phyloP scores from a whole-genome alignment of 2,113 vertebrate species.

The Crypturellus undulatus region DNA sequence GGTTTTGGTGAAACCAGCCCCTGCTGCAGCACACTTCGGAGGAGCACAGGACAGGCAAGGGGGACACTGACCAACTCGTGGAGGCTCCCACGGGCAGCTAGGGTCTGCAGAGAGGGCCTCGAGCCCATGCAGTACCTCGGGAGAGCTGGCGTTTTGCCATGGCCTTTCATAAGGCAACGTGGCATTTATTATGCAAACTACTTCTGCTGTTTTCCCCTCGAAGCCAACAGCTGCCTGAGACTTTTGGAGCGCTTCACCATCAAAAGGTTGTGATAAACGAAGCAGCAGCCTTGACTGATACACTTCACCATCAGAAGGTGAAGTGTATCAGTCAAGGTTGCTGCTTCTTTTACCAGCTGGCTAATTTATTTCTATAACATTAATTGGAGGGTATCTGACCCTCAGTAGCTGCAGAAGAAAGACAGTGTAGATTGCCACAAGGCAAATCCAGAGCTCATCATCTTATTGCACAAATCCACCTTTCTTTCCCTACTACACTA shows the following conservation, averaged over 20 bases:
- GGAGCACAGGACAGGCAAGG: accelerated
- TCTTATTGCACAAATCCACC: neutral
- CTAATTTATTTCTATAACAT: neutral
- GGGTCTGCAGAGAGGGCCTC: neutral
- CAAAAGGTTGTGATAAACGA: neutral
- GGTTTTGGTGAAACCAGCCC: neutral
- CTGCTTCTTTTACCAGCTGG: neutral
- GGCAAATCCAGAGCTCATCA: neutral
- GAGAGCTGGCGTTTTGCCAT: neutral
- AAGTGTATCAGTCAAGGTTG: neutral
- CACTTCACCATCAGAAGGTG: neutral
- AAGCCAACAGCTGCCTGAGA: neutral
- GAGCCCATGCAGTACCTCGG: accelerated
- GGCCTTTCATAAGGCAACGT: neutral
- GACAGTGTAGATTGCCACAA: accelerated
- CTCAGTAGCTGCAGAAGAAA: neutral
- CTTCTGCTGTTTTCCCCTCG: neutral
- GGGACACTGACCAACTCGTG: neutral
- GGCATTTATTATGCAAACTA: neutral
- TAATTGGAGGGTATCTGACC: neutral
- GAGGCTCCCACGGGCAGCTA: neutral
- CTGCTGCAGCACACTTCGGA: neutral
- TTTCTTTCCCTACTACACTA: neutral
- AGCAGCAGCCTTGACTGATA: no score
- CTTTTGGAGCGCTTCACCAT: neutral